Conservation (phyloP, 2,113 vertebrate genomes). For the Colistium nudipinnis region DNA sequence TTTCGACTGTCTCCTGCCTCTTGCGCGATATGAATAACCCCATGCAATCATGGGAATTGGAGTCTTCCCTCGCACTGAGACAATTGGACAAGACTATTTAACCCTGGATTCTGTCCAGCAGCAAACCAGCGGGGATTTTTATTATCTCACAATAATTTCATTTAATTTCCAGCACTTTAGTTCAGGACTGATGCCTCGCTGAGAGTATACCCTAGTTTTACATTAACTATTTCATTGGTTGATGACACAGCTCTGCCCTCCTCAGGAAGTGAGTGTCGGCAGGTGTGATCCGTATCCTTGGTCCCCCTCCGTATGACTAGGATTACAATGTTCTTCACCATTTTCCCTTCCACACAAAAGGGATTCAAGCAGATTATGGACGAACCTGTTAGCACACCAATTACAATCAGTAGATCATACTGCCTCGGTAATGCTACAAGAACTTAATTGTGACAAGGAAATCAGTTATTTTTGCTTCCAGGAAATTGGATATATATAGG, state of each 20-base stretch:
- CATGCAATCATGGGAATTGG: slow-evolving; percentile 79
- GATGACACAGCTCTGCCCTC: slow-evolving; percentile 50
- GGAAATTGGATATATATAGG: slow-evolving; percentile 42
- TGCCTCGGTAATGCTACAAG: slow-evolving; percentile 62
- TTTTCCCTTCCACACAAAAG: slow-evolving; percentile 40
- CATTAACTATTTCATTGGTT: slow-evolving; percentile 66
- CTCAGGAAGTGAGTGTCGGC: slow-evolving; percentile 68
- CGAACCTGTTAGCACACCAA: slow-evolving; percentile 69
- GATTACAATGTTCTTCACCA: slow-evolving; percentile 50
- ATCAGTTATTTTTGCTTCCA: slow-evolving; percentile 20
- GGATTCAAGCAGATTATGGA: slow-evolving; percentile 56
- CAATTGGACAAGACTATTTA: slow-evolving; percentile 73
- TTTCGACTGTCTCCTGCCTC: slow-evolving; percentile 64
- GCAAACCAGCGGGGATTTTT: slow-evolving; percentile 63
- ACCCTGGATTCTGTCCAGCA: slow-evolving; percentile 68
- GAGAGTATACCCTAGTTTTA: slow-evolving; percentile 48
- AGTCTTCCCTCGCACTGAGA: slow-evolving; percentile 82
- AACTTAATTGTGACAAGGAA: slow-evolving; percentile 44
- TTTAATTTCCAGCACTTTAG: slow-evolving; percentile 81
- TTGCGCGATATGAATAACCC: slow-evolving; percentile 68
- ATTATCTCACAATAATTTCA: slow-evolving; percentile 60
- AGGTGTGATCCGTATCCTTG: slow-evolving; percentile 29
- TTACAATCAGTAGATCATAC: slow-evolving; percentile 53
- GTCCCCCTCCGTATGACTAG: slow-evolving; percentile 48
- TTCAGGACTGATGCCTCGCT: slow-evolving; percentile 69